Evolutionary conservation across 2,113 vertebrate genomes (phyloP).

Genomic region (Sebastes schlegelii): DNA sequence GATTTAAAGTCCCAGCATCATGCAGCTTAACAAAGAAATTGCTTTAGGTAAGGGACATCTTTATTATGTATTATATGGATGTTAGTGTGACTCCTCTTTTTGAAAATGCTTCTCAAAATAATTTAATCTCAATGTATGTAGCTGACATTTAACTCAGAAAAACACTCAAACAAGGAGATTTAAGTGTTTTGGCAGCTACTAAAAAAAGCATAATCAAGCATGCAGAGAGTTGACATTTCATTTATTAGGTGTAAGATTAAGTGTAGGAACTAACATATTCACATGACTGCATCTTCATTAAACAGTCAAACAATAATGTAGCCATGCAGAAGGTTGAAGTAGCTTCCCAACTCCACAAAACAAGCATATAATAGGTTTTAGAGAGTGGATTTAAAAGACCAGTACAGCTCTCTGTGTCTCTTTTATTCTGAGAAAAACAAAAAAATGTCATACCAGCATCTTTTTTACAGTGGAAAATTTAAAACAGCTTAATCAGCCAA

Average conservation of each 20-base stretch:
- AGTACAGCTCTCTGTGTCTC: neutral
- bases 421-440: neutral
- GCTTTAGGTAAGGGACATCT: neutral
- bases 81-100: neutral
- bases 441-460: neutral
- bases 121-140: neutral
- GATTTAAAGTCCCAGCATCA: constrained; percentile 1
- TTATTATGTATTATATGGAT: neutral
- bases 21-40: neutral
- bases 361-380: neutral
- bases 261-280: neutral
- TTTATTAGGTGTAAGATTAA: neutral
- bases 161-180: neutral
- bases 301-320: constrained; percentile 15
- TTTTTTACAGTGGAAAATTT: neutral
- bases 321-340: neutral
- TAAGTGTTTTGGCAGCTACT: neutral
- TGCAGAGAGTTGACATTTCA: neutral
- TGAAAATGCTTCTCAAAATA: neutral
- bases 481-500: neutral
- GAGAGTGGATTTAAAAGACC: neutral
- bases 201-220: neutral
- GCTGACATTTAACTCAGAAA: neutral
- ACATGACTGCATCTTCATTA: neutral
- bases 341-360: neutral